Base-by-base conservation (phyloP, 2,888 invertebrate species). In the Ichneumoninae sp. region DNA sequence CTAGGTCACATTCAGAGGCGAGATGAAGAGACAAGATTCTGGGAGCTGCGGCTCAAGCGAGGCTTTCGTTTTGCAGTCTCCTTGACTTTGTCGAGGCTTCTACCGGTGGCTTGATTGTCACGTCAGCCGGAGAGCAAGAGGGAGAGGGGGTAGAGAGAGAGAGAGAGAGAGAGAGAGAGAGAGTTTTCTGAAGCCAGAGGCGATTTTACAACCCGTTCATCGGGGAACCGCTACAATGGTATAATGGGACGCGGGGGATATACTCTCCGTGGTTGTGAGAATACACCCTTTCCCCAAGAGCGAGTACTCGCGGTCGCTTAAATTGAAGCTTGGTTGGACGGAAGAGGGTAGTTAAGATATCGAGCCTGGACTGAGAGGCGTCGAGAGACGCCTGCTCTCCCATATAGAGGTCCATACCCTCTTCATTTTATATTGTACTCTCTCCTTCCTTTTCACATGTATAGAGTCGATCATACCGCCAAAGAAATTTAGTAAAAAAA, bases 301-400 rank as follows among this genome's bases (percentile, higher is more conserved):
- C 26, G 50, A 62, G 62, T 65, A 50, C 62, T 62, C 62, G 22
- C 76, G 83, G 83, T 84, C 86, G 82, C 78, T 77, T 82, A 82
- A 87, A 87, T 86, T 76, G 83, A 82, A 83, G 80, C 82, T 84
- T 78, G 83, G 83, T 87, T 75, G 57, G 79, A 80, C 60, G 62
- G 82, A 83, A 78, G 80, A 66, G 80, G 87, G 83, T 87, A 87
- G 87, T 87, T 87, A 87, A 87, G 87, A 86, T 87, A 87, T 87
- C 83, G 87, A 87, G 81, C 87, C 52, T 76, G 44, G 76, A 16
- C 76, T 76, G 76, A 75, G 80, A 69, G 68, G 50, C 68, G 60
- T 68, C 60, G 74, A 52, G 74, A 52, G 22, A 16, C 75, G 69
- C 60, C 74, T 36, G 69, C 75, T 22, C 65, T 26, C 69, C 69